Conservation (phyloP, 2,113 vertebrate species). For the Eurystomus gularis region DNA sequence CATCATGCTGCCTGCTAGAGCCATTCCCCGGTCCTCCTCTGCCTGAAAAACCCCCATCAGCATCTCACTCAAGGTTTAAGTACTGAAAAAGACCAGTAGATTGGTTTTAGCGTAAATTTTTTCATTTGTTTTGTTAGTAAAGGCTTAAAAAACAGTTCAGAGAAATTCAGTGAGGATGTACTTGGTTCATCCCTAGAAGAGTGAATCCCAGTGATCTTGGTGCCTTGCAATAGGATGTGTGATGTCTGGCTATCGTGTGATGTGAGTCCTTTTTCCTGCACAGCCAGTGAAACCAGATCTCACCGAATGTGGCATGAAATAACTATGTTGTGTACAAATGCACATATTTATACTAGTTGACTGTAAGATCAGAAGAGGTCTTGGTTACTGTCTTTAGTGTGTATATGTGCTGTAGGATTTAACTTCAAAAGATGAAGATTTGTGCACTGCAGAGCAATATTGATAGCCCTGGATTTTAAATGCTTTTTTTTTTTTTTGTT, state of each 20-base stretch:
- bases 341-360: neutral
- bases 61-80: neutral
- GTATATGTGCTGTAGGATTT: neutral
- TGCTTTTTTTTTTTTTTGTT: neutral
- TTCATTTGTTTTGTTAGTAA: neutral
- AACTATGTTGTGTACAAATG: rapidly evolving
- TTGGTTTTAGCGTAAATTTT: neutral
- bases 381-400: neutral
- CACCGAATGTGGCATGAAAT: neutral
- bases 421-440: neutral
- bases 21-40: neutral
- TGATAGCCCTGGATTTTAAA: neutral
- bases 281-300: neutral
- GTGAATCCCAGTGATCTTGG: neutral
- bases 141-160: neutral
- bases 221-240: neutral
- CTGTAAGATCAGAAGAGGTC: neutral
- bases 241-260: neutral
- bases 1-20: neutral
- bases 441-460: neutral
- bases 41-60: neutral
- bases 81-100: neutral
- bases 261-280: neutral
- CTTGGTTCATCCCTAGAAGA: neutral
- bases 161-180: neutral